A percentile compares a stretch with the other conserved stretches of the same genome.
These are phyloP conservation scores for Bungarus multicinctus DNA, from an alignment of 2,113 vertebrate species.

Conservation along the genomic window DNA sequence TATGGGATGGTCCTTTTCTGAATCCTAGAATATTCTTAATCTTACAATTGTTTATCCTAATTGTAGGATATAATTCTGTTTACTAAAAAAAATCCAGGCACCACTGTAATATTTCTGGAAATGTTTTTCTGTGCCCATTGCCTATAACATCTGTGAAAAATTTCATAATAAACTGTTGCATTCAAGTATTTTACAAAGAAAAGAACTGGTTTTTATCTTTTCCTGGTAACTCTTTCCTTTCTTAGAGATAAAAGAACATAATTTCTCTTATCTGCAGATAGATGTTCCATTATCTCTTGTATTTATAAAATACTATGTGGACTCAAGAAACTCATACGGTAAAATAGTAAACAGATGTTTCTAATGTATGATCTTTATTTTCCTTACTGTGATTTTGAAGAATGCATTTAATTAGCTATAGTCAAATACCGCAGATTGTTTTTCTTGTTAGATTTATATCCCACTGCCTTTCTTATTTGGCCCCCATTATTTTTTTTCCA, in stretches of 20 bases:
- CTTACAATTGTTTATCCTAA: neutral
- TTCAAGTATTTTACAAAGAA: neutral
- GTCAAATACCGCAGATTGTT: neutral
- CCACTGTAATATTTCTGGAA: neutral
- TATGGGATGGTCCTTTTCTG: neutral
- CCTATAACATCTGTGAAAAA: neutral
- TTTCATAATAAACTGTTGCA: neutral
- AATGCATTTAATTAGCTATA: conserved; percentile 6
- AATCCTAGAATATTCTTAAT: neutral
- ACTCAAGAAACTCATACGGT: neutral
- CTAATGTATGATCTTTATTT: neutral
- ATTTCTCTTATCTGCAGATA: neutral
- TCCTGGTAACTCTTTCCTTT: conserved; percentile 1
- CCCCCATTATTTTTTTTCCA: neutral
- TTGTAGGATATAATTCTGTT: neutral
- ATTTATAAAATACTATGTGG: neutral
- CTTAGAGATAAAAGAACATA: neutral
- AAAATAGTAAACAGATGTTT: neutral
- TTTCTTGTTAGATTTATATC: neutral
- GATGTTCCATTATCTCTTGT: neutral
- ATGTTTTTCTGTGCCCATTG: neutral
- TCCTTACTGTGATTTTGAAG: neutral
- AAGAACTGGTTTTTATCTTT: neutral
- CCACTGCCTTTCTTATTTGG: neutral
- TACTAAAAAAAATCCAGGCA: neutral